Evolutionary conservation across 2,888 invertebrate genomes (phyloP).

Genomic region (Sycophila texana): DNA sequence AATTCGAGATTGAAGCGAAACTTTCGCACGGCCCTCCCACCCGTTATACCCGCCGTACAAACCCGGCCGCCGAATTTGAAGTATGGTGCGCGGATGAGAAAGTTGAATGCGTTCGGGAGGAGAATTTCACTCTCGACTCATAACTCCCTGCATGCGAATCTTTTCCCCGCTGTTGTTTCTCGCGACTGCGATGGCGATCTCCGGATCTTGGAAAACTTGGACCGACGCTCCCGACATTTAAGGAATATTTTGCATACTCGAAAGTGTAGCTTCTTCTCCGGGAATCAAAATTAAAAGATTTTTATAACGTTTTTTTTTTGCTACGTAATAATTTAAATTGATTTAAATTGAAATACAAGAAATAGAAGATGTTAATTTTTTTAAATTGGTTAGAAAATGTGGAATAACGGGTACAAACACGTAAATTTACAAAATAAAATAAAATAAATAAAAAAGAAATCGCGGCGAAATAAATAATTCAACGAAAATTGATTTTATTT

Average conservation of each 20-base stretch:
- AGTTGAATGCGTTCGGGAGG: slow-evolving; percentile 42
- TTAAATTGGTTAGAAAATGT: no score
- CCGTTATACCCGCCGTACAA: background rate
- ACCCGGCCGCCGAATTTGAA: background rate
- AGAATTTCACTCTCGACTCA: slow-evolving; percentile 28
- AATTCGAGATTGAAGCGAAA: slow-evolving; percentile 54
- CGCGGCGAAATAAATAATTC: background rate
- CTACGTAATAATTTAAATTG: no score
- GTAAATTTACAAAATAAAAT: no score
- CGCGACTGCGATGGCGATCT: background rate
- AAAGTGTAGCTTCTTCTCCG: no score
- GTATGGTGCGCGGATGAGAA: slow-evolving; percentile 13
- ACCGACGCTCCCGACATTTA: background rate
- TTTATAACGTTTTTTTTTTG: no score
- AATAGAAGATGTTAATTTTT: no score
- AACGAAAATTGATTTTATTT: background rate
- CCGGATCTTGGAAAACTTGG: background rate
- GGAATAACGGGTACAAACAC: no score
- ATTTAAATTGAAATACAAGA: no score
- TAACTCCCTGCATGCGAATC: slow-evolving; percentile 33
- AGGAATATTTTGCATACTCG: background rate
- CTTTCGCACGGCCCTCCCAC: slow-evolving; percentile 31
- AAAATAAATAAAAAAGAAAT: no score
- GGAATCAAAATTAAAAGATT: no score
- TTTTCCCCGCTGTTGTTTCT: slow-evolving; percentile 1